Evolutionary conservation across 1,140 invertebrate species (phyloP).

Genomic region (Delia radicum): DNA sequence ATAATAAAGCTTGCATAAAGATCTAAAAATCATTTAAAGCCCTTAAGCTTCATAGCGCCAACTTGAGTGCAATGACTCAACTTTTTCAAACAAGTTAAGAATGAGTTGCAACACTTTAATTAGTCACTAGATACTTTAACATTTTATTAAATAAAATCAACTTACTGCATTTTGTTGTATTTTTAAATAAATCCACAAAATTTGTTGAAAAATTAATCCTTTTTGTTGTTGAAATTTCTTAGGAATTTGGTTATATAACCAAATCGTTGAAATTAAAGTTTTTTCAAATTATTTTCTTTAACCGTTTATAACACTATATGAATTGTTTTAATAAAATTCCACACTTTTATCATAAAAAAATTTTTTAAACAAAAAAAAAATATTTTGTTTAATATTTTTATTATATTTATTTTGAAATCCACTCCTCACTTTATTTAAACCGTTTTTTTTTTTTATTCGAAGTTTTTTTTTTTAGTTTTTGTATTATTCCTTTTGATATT

Average conservation of each 20-base stretch:
- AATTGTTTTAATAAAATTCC: background rate
- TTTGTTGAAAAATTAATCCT: background rate
- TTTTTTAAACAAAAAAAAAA: no score
- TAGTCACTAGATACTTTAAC: background rate
- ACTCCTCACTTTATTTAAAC: background rate
- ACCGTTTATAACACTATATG: no score
- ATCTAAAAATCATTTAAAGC: background rate
- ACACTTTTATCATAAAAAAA: background rate
- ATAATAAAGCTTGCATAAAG: background rate
- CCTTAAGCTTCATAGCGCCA: background rate
- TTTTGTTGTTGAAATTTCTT: no score
- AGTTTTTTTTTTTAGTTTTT: background rate
- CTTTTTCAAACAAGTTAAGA: no score
- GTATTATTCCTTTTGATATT: slow-evolving; percentile 22
- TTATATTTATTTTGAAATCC: background rate
- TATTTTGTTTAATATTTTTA: background rate
- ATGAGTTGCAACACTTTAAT: background rate
- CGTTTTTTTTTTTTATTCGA: slow-evolving; percentile 7
- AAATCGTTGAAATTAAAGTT: background rate
- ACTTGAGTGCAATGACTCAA: background rate
- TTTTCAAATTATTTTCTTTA: background rate
- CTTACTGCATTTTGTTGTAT: background rate
- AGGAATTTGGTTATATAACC: background rate
- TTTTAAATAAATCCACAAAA: background rate
- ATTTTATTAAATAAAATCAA: background rate